These are phyloP conservation scores for Phallusia fumigata DNA, from an alignment of 23 tunicate genomes.

Conservation along the genomic window DNA sequence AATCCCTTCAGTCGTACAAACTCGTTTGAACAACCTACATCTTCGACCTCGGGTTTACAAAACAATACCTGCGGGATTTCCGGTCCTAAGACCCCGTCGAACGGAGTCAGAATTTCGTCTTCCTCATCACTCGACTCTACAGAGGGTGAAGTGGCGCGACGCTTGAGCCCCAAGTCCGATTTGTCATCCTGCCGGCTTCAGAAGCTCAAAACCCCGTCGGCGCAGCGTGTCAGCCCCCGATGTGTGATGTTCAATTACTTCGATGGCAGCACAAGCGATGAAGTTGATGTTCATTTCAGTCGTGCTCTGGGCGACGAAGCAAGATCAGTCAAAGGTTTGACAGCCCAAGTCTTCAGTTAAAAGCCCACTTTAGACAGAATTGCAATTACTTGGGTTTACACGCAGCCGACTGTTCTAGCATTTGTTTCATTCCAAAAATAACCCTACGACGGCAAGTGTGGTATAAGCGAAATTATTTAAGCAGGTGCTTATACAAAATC, in stretches of 20 bases:
- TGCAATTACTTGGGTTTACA: too few relatives aligned
- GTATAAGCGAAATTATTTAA: too few relatives aligned
- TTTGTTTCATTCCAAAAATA: too few relatives aligned
- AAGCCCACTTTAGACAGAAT: too few relatives aligned
- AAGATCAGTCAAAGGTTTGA: background rate
- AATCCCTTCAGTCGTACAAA: background rate
- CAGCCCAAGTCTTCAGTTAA: background rate
- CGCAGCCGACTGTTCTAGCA: too few relatives aligned
- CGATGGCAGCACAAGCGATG: conserved; percentile 37
- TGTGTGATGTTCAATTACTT: conserved; percentile 63
- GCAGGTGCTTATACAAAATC: too few relatives aligned
- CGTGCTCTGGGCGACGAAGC: conserved; percentile 28
- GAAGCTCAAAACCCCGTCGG: conserved; percentile 17
- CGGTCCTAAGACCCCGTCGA: background rate
- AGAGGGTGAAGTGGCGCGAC: background rate
- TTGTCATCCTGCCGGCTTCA: conserved; percentile 11
- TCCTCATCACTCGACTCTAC: background rate
- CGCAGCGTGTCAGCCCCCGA: conserved; percentile 32
- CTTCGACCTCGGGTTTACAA: background rate
- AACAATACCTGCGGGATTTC: too few relatives aligned
- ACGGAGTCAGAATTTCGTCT: background rate
- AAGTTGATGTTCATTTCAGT: conserved; percentile 52
- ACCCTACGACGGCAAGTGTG: too few relatives aligned
- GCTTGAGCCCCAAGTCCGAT: conserved; percentile 8
- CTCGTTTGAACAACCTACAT: background rate